Base-by-base conservation (phyloP, 2,113 vertebrate genomes). In the Xyrauchen texanus region DNA sequence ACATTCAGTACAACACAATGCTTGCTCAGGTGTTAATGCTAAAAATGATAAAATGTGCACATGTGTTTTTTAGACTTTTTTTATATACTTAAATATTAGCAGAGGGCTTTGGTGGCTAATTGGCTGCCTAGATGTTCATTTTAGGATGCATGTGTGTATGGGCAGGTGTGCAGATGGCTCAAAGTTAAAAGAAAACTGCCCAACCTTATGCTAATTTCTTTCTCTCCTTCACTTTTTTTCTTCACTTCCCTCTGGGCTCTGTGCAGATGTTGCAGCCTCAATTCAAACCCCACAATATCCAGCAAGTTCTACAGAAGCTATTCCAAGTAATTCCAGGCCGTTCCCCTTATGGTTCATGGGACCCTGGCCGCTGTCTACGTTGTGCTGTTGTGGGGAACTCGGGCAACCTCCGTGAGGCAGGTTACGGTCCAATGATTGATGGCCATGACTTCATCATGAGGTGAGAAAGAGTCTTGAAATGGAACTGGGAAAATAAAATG, bases 381-480 rank as follows among this genome's bases (percentile, higher is more conserved):
- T 99, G 98, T 0, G 98, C 98, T 0, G 97, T 99, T 72, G 98
- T 99, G 13, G 98, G 98, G n/a, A 99, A 99, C 91, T 99, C 98
- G 0, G 98, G 98, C 73, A 99, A 99, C 89, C 91, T 99, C 8
- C 94, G 94, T 0, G 94, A 96, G 52, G 94, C 96, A 0, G 91
- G 94, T 64, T 98, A 98, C 0, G 98, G 98, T 3, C 86, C 87
- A 0, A 90, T 94, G 16, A 98, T 99, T 2, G 96, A 99, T 0
- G 79, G 87, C 9, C 98, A 99, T 78, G 91, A 95, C 88, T 97
- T 96, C 55, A 76, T 99, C 88, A 98, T 99, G 98, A 95, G 98
- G 98, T 98, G 90, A 94, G 92, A 45, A 11, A 34, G 9, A 2
- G 58, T 62, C 7, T 51, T 74, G 8, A 64, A 49, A 62, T 34